Conservation (phyloP, 2,888 invertebrate genomes). For the Drosophila putrida region DNA sequence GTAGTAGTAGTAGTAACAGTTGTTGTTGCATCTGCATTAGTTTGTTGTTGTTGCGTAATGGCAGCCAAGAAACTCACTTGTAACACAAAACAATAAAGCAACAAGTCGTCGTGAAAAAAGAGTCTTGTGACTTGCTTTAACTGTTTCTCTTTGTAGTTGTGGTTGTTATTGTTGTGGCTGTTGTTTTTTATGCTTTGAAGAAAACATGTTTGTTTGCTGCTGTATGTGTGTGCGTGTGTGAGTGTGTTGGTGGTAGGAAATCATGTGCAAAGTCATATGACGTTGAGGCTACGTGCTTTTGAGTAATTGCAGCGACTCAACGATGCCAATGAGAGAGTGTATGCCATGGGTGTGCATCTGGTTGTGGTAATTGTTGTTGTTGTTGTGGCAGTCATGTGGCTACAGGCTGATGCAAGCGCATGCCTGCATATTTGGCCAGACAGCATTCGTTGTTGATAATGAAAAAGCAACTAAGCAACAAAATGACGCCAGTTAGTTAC, state of each 20-base stretch:
- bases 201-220: slow-evolving; percentile 30
- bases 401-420: slow-evolving; percentile 58
- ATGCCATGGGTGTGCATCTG: slow-evolving; percentile 15
- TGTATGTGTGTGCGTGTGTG: slow-evolving; percentile 1
- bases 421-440: slow-evolving; percentile 66
- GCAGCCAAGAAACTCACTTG: slow-evolving; percentile 59
- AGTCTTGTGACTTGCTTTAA: slow-evolving; percentile 57
- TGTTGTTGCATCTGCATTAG: slow-evolving; percentile 45
- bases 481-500: slow-evolving; percentile 7
- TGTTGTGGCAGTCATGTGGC: slow-evolving; percentile 50
- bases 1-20: not conserved
- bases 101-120: slow-evolving; percentile 52
- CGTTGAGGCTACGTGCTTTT: slow-evolving; percentile 71
- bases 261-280: slow-evolving; percentile 81
- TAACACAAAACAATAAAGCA: slow-evolving; percentile 43
- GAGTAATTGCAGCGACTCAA: slow-evolving; percentile 75
- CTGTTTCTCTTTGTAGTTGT: slow-evolving; percentile 43
- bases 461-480: slow-evolving; percentile 51
- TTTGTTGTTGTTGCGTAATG: slow-evolving; percentile 65
- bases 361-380: slow-evolving; percentile 15
- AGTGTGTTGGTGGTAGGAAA: slow-evolving; percentile 78
- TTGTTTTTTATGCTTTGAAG: slow-evolving; percentile 22
- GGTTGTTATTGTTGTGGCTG: slow-evolving; percentile 18
- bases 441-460: slow-evolving; percentile 66
- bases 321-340: slow-evolving; percentile 61